Conservation (phyloP, 2,797 vertebrate genomes). For the Mormyrops boulengeri region DNA sequence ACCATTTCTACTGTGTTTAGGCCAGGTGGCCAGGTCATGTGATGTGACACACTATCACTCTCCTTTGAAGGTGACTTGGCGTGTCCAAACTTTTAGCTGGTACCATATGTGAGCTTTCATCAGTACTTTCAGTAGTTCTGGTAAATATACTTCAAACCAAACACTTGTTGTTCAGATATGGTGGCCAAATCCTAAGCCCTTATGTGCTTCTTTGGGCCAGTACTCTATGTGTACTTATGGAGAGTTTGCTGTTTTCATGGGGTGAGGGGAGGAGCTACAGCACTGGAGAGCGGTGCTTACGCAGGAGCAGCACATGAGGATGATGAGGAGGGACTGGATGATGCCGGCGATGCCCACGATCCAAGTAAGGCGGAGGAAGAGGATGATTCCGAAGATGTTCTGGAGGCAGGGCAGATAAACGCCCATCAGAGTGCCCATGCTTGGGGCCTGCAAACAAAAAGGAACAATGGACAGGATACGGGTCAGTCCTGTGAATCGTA, state of each 20-base stretch:
- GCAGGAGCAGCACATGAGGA: conserved; percentile 95
- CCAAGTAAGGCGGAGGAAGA: conserved; percentile 94
- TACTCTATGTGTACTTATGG: neutral
- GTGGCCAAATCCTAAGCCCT: neutral
- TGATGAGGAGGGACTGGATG: conserved; percentile 88
- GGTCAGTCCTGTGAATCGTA: neutral
- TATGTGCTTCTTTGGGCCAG: neutral
- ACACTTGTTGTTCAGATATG: neutral
- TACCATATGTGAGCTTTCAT: neutral
- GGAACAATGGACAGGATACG: neutral
- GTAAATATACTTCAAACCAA: neutral
- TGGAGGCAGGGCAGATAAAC: conserved; percentile 97
- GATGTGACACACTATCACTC: neutral
- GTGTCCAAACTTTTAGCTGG: neutral
- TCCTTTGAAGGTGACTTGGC: neutral
- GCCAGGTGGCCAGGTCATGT: neutral
- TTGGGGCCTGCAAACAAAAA: conserved; percentile 71
- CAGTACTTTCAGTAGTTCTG: neutral
- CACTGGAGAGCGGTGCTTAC: conserved; percentile 62
- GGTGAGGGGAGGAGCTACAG: neutral
- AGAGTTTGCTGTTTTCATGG: neutral
- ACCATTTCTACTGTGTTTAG: neutral
- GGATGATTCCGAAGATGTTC: conserved; percentile 96
- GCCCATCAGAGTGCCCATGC: conserved; percentile 98
- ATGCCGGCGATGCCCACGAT: conserved; percentile 93